These are phyloP conservation scores for Cygnus buccinator DNA, from an alignment of 2,113 vertebrate genomes.

Conservation along the genomic window DNA sequence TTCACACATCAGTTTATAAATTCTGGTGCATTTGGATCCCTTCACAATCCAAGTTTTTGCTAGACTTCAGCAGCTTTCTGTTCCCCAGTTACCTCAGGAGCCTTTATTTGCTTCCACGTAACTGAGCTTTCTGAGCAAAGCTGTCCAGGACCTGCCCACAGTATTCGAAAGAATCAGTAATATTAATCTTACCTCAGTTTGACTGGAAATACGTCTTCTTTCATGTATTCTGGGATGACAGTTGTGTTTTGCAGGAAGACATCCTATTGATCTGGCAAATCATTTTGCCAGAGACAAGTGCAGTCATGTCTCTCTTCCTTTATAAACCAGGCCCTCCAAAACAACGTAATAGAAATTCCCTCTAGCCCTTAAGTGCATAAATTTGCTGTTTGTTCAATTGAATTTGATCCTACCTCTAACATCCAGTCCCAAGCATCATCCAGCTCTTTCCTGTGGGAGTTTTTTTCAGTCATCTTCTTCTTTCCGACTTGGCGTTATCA, in stretches of 20 bases:
- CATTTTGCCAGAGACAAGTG: constrained; percentile 26
- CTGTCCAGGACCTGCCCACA: background rate
- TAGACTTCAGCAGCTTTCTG: background rate
- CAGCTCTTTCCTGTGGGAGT: background rate
- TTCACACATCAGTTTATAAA: background rate
- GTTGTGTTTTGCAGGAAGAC: constrained; percentile 36
- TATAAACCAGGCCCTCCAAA: background rate
- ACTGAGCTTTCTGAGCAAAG: background rate
- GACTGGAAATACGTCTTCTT: constrained; percentile 24
- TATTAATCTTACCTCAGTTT: constrained; percentile 36
- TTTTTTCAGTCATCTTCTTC: background rate
- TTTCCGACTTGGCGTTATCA: background rate
- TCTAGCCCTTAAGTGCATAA: constrained; percentile 36
- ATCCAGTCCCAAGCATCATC: background rate
- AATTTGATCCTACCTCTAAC: constrained; percentile 19
- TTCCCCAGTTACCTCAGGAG: background rate
- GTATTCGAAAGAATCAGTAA: background rate
- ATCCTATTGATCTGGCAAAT: constrained; percentile 35
- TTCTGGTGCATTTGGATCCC: background rate
- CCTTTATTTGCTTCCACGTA: background rate
- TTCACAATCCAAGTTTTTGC: background rate
- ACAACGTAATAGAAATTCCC: background rate
- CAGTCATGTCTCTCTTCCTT: background rate
- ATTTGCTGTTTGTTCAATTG: constrained; percentile 11
- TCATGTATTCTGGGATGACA: constrained; percentile 8